A percentile compares a stretch with the other conserved stretches of the same genome.
Evolutionary conservation across 2,113 vertebrate genomes (phyloP).

Genomic region (Xyliphius kryptos): DNA sequence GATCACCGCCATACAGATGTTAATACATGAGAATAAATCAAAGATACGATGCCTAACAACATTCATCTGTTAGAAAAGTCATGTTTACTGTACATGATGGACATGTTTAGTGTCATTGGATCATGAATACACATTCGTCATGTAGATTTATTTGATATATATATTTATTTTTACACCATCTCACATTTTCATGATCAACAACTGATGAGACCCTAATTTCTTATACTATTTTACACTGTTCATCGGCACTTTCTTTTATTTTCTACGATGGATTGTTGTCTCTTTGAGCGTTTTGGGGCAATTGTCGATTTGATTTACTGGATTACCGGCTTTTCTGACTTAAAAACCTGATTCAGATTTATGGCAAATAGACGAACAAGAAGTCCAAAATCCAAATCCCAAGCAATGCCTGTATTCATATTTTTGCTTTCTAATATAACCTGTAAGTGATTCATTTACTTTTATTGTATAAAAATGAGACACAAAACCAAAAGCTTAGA

Average conservation of each 20-base stretch:
- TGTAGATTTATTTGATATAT: neutral
- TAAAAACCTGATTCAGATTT: slow-evolving; percentile 7
- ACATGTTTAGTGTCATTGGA: slow-evolving; percentile 32
- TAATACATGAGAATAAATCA: slow-evolving; percentile 31
- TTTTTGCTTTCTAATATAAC: too few species aligned
- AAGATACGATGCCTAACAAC: slow-evolving; percentile 40
- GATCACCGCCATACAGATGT: slow-evolving; percentile 39
- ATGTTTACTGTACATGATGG: slow-evolving; percentile 31
- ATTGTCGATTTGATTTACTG: neutral
- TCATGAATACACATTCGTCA: slow-evolving; percentile 21
- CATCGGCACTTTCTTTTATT: neutral
- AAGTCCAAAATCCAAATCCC: neutral
- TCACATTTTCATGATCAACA: slow-evolving; percentile 31
- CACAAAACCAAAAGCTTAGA: too few species aligned
- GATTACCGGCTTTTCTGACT: too few species aligned
- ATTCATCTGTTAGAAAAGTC: slow-evolving; percentile 37
- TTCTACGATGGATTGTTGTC: neutral
- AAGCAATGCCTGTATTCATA: too few species aligned
- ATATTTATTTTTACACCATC: neutral
- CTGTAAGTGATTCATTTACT: too few species aligned
- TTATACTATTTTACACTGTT: slow-evolving; percentile 21
- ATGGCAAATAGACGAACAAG: neutral
- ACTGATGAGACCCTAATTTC: slow-evolving; percentile 6
- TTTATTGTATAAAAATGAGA: too few species aligned
- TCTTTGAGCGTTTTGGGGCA: slow-evolving; percentile 4